Evolutionary conservation across 1,140 invertebrate genomes (phyloP).

Genomic region (Conopomorpha cramerella): DNA sequence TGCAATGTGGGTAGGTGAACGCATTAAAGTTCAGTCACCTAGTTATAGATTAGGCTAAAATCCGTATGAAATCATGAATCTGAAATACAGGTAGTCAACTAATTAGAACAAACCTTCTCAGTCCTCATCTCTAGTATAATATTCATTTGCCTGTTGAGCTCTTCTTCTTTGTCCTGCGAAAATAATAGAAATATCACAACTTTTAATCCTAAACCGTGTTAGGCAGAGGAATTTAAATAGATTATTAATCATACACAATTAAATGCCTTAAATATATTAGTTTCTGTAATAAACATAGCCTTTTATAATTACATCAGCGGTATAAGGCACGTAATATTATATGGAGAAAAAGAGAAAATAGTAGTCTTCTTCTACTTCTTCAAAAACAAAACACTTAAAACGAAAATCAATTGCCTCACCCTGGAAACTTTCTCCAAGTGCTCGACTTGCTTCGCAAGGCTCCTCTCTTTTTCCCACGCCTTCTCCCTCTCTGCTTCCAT

Average conservation of each 20-base stretch:
- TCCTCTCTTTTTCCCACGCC: conserved; percentile 11
- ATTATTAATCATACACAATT: too few species aligned
- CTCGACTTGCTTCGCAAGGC: conserved; percentile 11
- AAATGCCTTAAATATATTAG: too few species aligned
- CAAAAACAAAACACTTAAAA: neutral
- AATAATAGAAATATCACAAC: neutral
- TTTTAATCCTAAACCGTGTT: too few species aligned
- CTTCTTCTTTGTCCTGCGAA: conserved; percentile 25
- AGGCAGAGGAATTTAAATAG: too few species aligned
- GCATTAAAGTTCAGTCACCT: too few species aligned
- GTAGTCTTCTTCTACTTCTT: too few species aligned
- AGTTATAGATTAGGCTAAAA: too few species aligned
- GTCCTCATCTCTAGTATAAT: conserved; percentile 24
- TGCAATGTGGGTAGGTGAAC: too few species aligned
- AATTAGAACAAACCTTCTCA: conserved; percentile 19
- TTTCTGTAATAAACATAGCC: too few species aligned
- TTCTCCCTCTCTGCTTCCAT: conserved; percentile 13
- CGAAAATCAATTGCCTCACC: conserved; percentile 6
- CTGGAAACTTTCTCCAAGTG: conserved; percentile 14
- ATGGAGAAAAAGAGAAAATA: too few species aligned
- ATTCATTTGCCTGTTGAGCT: conserved; percentile 21
- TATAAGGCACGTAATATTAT: too few species aligned
- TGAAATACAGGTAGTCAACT: neutral
- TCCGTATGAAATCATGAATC: neutral
- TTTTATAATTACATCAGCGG: neutral